Conservation (phyloP, 2,113 vertebrate species). For the Gymnarchus niloticus region DNA sequence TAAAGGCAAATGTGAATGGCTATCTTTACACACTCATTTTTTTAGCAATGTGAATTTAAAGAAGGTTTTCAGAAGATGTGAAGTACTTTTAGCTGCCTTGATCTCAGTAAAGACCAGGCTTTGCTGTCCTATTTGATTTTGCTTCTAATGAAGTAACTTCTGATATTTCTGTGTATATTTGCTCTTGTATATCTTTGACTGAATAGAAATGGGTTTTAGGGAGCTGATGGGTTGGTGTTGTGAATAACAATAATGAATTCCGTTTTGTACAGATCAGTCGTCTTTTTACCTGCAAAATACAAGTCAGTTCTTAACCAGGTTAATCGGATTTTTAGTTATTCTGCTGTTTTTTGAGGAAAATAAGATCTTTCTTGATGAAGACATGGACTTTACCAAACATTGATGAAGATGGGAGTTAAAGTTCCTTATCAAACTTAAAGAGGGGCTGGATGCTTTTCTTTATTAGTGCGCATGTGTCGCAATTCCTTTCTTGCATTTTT, state of each 20-base stretch:
- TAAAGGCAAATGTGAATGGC: not conserved
- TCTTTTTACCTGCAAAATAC: not conserved
- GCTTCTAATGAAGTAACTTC: conserved; percentile 18
- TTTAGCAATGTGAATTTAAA: not conserved
- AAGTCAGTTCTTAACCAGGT: not conserved
- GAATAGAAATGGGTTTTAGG: not conserved
- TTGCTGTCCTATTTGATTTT: not conserved
- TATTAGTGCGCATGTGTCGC: not conserved
- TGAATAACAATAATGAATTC: not conserved
- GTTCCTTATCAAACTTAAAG: not conserved
- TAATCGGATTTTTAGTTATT: not conserved
- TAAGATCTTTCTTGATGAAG: not conserved
- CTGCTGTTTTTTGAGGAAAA: not conserved
- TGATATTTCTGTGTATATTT: not conserved
- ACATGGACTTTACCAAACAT: not conserved
- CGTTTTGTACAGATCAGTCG: not conserved
- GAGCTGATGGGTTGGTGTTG: not conserved
- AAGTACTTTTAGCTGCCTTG: not conserved
- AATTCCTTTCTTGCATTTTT: not conserved
- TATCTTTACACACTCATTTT: not conserved
- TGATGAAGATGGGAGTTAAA: not conserved
- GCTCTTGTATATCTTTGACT: not conserved
- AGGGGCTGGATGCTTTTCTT: not conserved
- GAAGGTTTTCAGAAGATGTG: not conserved
- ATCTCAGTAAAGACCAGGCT: not conserved